phyloP scores from a whole-genome alignment of 2,797 vertebrate genomes.

The Tapirus indicus region DNA sequence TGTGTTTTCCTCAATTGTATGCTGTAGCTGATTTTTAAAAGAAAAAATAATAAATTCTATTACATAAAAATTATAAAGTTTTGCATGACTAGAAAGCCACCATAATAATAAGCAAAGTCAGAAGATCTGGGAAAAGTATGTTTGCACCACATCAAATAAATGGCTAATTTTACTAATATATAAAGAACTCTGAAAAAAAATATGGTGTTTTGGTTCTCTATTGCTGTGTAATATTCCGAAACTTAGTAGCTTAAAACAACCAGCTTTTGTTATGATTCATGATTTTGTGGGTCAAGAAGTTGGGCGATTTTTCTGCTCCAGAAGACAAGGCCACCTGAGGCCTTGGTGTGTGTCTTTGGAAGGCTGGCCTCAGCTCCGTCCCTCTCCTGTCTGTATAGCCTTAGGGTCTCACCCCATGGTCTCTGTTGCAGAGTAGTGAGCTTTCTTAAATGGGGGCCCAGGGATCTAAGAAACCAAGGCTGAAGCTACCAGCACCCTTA shows the following conservation, averaged over 20 bases:
- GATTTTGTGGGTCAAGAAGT: neutral
- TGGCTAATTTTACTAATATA: neutral
- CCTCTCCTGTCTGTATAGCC: neutral
- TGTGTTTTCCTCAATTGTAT: neutral
- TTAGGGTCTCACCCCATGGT: neutral
- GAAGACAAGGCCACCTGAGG: neutral
- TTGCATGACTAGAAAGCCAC: neutral
- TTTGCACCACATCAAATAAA: neutral
- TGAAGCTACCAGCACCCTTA: neutral
- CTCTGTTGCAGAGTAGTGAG: neutral
- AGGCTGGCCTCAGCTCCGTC: neutral
- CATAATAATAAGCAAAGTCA: neutral
- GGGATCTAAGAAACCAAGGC: neutral
- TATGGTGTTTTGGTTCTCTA: neutral
- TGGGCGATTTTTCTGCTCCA: neutral
- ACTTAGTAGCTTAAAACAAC: neutral
- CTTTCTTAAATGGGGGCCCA: neutral
- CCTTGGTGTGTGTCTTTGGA: neutral
- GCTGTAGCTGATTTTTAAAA: neutral
- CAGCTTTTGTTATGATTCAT: neutral
- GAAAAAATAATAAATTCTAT: neutral
- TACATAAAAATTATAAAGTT: neutral
- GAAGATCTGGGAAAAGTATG: neutral
- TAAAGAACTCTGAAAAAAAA: neutral
- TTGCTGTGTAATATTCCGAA: constrained; percentile 10